Percentiles rank a stretch among this genome's conserved stretches.
Evolutionary conservation across 2,797 vertebrate species (phyloP).

Genomic region (Anguilla marmorata): DNA sequence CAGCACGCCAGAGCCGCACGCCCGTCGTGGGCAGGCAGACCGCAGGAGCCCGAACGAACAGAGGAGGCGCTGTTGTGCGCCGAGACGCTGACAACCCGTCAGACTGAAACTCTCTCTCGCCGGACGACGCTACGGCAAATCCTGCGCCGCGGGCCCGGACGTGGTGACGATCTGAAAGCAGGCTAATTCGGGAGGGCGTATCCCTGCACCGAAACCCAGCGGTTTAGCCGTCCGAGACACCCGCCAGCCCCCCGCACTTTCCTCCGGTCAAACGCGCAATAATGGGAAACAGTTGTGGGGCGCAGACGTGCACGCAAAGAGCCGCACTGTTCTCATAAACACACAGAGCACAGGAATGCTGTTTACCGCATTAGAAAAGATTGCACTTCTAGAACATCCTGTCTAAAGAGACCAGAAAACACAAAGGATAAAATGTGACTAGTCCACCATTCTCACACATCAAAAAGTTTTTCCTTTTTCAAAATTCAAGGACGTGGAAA

Average conservation of each 20-base stretch:
- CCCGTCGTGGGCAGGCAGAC: no score
- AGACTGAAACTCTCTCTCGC: no score
- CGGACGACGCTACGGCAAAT: no score
- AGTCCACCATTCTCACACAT: neutral
- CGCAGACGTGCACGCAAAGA: conserved; percentile 16
- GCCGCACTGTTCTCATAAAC: conserved; percentile 49
- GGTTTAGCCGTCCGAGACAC: neutral
- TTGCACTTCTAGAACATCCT: conserved; percentile 35
- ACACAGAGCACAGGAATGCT: conserved; percentile 44
- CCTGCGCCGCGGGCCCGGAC: no score
- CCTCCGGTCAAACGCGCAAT: neutral
- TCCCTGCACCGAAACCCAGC: neutral
- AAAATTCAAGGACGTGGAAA: neutral
- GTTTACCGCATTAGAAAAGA: conserved; percentile 46
- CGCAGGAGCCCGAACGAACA: no score
- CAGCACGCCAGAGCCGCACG: no score
- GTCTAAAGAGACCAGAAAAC: conserved; percentile 4
- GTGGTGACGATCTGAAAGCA: no score
- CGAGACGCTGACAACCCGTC: no score
- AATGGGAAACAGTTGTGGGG: neutral
- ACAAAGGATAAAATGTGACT: neutral
- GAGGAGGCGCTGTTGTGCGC: no score
- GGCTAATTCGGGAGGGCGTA: neutral
- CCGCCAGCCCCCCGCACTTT: neutral
- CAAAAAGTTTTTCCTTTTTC: neutral